Evolutionary conservation across 2,888 invertebrate species (phyloP).

Genomic region (Rhorus exstirpatorius): DNA sequence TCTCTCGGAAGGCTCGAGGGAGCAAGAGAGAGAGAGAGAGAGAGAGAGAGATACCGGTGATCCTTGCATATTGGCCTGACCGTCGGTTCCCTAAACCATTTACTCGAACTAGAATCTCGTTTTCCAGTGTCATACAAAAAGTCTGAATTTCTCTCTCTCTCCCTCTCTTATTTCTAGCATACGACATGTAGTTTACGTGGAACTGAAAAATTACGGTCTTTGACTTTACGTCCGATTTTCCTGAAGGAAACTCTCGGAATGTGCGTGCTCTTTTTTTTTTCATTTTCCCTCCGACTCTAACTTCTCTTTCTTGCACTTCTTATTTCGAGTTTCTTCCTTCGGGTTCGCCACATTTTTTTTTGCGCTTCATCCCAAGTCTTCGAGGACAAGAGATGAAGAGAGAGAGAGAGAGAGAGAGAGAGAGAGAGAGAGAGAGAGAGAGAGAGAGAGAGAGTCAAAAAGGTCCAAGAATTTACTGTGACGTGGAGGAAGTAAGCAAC

Average conservation of each 20-base stretch:
- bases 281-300: constrained; percentile 27
- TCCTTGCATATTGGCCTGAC: constrained; percentile 65
- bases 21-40: constrained; percentile 51
- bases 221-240: constrained; percentile 59
- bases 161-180: constrained; percentile 54
- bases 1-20: constrained; percentile 33
- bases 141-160: constrained; percentile 49
- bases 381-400: not conserved
- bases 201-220: constrained; percentile 64
- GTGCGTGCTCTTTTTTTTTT: constrained; percentile 20
- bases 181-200: constrained; percentile 8
- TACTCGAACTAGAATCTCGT: constrained; percentile 76
- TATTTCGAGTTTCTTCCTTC: constrained; percentile 9
- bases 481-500: constrained; percentile 53
- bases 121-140: constrained; percentile 67
- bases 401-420: not conserved
- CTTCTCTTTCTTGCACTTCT: constrained; percentile 32
- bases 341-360: constrained; percentile 50
- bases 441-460: constrained; percentile 21
- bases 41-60: constrained; percentile 67
- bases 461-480: constrained; percentile 60
- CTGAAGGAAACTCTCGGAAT: constrained; percentile 37
- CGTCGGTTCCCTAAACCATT: constrained; percentile 68
- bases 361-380: constrained; percentile 36
- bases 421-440: not conserved